These are phyloP conservation scores for Sceloporus undulatus DNA, from an alignment of 2,113 vertebrate genomes.

Conservation along the genomic window DNA sequence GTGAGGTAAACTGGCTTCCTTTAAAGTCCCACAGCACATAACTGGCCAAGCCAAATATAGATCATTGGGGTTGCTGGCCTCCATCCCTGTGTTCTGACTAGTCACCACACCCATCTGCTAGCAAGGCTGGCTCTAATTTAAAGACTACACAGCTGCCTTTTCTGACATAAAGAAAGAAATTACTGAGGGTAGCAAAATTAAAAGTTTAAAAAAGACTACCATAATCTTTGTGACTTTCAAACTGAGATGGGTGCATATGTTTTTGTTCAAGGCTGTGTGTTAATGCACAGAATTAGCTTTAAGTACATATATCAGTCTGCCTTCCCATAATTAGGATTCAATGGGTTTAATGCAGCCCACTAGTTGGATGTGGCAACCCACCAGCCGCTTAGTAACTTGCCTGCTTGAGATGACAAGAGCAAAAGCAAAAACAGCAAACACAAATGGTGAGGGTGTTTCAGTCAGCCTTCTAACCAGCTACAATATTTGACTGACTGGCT, in stretches of 20 bases:
- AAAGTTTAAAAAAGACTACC: background rate
- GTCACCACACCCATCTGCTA: background rate
- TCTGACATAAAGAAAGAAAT: background rate
- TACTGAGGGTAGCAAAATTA: slow-evolving; percentile 20
- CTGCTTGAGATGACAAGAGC: background rate
- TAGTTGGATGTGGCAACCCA: background rate
- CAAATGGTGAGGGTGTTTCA: background rate
- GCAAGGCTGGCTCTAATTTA: background rate
- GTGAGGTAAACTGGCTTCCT: background rate
- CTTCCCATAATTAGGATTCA: background rate
- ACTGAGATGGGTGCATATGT: accelerated
- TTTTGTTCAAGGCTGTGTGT: slow-evolving; percentile 13
- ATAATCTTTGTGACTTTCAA: background rate
- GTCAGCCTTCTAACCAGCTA: background rate
- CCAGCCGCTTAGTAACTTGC: background rate
- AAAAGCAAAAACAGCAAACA: background rate
- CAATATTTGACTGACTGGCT: too few relatives aligned
- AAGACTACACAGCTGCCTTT: background rate
- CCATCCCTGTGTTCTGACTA: slow-evolving; percentile 1
- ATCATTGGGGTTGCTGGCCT: accelerated
- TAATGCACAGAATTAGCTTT: slow-evolving; percentile 6
- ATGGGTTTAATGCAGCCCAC: background rate
- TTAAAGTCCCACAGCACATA: background rate
- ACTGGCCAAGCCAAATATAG: slow-evolving; percentile 3
- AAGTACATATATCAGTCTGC: accelerated